Evolutionary conservation across 2,888 invertebrate genomes (phyloP), one percentile per base, ranked within the genome.

Genomic region (Cremastinae sp.): DNA sequence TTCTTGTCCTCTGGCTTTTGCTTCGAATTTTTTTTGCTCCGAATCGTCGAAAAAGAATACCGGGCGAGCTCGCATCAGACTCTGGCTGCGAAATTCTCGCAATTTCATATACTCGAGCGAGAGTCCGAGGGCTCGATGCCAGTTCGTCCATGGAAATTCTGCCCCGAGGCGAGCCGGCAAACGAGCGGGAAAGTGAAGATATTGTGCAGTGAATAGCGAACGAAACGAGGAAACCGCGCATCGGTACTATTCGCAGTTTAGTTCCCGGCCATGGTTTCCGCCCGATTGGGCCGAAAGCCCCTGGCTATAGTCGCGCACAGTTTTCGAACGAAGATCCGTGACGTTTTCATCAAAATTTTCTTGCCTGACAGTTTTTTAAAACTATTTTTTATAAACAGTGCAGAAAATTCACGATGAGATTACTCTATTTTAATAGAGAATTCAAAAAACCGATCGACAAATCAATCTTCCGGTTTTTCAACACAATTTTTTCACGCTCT

Each of bases 131-230:
- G n/a, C n/a, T n/a, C n/a, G n/a, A n/a, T n/a, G 80, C 45, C 45
- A 38, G 45, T 43, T 56, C 66, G 12, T 36, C 61, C 12, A 75
- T 82, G 82, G 80, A 84, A 82, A 82, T 81, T 74, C 71, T 68
- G 70, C 61, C 78, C 62, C 54, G 65, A 71, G 71, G 69, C 51
- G 64, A 49, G 54, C 18, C 41, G 51, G 38, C n/a, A 22, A 56
- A n/a, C 18, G 34, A 36, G 34, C 49, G 41, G 10, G 22, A 64
- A 22, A 41, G 22, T 18, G 47, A 51, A 12, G 16, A 28, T 36
- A 43, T 38, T 53, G 59, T 64, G 51, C 66, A 34, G 41, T 51
- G 69, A 47, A 73, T 43, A 45, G 18, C 38, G 62, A 54, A 59
- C 38, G 53, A 36, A 45, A 51, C 58, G 41, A 47, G 72, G 64